Conservation (phyloP, 2,888 invertebrate genomes). For the Mythimna loreyi region DNA sequence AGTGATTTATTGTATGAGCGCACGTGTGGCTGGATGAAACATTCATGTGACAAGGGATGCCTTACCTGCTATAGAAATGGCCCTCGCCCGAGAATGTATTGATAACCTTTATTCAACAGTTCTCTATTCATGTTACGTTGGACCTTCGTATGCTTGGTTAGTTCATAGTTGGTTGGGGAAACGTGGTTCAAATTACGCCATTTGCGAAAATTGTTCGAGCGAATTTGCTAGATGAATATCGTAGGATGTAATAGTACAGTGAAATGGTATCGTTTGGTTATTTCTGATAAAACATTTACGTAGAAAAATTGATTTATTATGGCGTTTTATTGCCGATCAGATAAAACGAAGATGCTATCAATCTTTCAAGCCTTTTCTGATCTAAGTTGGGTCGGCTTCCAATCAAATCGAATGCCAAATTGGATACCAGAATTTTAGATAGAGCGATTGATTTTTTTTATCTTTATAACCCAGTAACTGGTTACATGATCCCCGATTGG, state of each 20-base stretch:
- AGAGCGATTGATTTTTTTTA: no score
- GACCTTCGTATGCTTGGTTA: conserved; percentile 78
- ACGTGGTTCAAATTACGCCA: conserved; percentile 58
- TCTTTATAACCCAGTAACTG: no score
- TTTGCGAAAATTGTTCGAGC: conserved; percentile 54
- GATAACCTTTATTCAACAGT: conserved; percentile 82
- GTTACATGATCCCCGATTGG: no score
- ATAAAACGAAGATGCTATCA: background rate
- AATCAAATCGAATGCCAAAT: no score
- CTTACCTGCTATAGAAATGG: conserved; percentile 86
- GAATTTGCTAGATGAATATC: conserved; percentile 37
- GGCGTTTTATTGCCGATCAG: background rate
- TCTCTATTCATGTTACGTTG: conserved; percentile 77
- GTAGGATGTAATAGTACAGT: conserved; percentile 24
- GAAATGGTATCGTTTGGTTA: conserved; percentile 29
- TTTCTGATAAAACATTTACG: no score
- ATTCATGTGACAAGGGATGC: conserved; percentile 83
- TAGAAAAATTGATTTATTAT: background rate
- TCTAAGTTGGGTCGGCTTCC: no score
- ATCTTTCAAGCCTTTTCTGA: no score
- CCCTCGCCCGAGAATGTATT: conserved; percentile 74
- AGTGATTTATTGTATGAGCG: conserved; percentile 82
- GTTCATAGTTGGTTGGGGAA: conserved; percentile 63
- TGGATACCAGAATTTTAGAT: no score
- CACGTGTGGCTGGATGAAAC: conserved; percentile 82